These are phyloP conservation scores for Tiliqua scincoides DNA, from an alignment of 2,113 vertebrate genomes.

Conservation along the genomic window DNA sequence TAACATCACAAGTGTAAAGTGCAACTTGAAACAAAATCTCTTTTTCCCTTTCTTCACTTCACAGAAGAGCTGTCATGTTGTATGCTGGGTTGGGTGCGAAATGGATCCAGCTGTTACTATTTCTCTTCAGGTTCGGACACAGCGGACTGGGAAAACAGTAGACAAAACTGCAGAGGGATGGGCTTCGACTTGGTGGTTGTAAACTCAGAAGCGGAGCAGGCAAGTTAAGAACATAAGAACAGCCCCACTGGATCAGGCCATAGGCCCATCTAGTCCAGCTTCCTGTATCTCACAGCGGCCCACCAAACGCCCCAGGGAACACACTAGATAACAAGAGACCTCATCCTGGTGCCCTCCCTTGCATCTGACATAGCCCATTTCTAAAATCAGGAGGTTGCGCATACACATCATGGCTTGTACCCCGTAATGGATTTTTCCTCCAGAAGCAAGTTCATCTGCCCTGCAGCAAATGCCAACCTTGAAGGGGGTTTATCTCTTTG, in stretches of 20 bases:
- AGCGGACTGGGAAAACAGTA: constrained; percentile 35
- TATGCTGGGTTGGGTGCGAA: constrained; percentile 45
- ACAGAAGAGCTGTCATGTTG: constrained; percentile 36
- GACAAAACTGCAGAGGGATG: constrained; percentile 65
- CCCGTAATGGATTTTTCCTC: too few species aligned
- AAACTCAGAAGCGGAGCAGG: constrained; percentile 68
- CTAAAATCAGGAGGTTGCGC: too few species aligned
- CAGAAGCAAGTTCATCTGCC: not conserved
- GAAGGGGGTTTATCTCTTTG: not conserved
- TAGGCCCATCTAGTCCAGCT: too few species aligned
- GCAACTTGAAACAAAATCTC: not conserved
- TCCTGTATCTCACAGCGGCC: too few species aligned
- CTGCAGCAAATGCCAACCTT: not conserved
- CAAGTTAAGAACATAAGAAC: too few species aligned
- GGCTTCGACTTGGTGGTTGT: constrained; percentile 69
- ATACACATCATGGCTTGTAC: too few species aligned
- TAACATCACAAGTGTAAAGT: not conserved
- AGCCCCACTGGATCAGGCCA: too few species aligned
- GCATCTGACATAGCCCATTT: too few species aligned
- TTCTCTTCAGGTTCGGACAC: not conserved
- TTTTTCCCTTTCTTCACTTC: not conserved
- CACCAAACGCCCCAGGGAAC: too few species aligned
- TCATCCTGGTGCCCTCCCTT: too few species aligned
- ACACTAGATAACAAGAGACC: too few species aligned
- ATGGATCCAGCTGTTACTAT: constrained; percentile 69